Percentiles rank a stretch among this genome's conserved stretches.
Conservation (phyloP, 1,140 invertebrate genomes). For the Drosophila eugracilis region DNA sequence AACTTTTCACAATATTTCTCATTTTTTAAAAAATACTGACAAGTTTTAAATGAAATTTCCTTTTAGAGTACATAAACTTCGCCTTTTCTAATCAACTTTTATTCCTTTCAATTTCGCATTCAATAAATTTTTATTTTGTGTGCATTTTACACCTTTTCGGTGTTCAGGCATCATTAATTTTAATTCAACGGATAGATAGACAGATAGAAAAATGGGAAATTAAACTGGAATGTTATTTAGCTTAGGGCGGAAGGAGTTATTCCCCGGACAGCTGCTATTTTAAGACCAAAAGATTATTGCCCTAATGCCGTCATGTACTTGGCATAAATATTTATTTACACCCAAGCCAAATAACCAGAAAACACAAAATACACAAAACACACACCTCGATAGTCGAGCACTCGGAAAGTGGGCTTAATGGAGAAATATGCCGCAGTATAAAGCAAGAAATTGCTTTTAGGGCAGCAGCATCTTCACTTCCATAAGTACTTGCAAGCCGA, state of each 20-base stretch:
- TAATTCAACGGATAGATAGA: constrained; percentile 45
- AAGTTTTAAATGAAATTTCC: background rate
- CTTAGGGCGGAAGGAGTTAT: constrained; percentile 28
- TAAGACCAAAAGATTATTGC: constrained; percentile 39
- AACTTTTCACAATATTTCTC: background rate
- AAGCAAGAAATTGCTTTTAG: constrained; percentile 61
- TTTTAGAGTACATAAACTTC: background rate
- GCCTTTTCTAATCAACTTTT: background rate
- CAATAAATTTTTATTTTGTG: constrained; percentile 57
- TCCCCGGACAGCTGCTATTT: constrained; percentile 8
- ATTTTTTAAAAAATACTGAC: too few species aligned
- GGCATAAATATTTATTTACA: constrained; percentile 65
- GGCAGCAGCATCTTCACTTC: constrained; percentile 4
- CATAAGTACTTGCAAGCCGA: constrained; percentile 53
- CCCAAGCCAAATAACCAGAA: background rate
- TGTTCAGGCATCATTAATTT: constrained; percentile 56
- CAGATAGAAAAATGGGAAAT: constrained; percentile 43
- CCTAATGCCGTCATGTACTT: constrained; percentile 59
- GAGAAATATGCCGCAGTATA: constrained; percentile 51
- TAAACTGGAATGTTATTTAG: constrained; percentile 1
- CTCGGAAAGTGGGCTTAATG: constrained; percentile 46
- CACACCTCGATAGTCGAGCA: constrained; percentile 6
- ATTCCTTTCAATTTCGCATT: constrained; percentile 47
- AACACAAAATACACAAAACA: background rate
- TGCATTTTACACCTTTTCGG: constrained; percentile 56